phyloP scores from a whole-genome alignment of 2,888 invertebrate species.

The Morpho helenor region DNA sequence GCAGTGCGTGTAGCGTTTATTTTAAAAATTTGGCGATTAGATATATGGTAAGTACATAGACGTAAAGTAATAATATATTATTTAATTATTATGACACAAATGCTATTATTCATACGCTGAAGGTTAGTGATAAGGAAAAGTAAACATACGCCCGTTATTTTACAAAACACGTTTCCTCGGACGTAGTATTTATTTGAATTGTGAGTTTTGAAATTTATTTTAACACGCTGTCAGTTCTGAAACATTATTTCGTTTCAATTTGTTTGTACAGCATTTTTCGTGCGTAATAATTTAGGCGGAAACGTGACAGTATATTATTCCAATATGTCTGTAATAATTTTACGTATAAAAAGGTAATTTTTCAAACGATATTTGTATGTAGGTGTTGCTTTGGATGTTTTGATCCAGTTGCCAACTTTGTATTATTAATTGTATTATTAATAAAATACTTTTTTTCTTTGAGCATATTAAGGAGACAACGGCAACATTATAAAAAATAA shows the following conservation, averaged over 20 bases:
- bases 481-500: no score
- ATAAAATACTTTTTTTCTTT: no score
- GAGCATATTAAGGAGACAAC: background rate
- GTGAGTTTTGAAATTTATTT: constrained; percentile 8
- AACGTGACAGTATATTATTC: constrained; percentile 8
- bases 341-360: constrained; percentile 5
- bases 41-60: constrained; percentile 4
- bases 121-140: constrained; percentile 27
- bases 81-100: background rate
- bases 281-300: constrained; percentile 11
- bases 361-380: background rate
- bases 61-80: background rate
- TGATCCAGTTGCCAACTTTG: constrained; percentile 3
- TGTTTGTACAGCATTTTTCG: constrained; percentile 14
- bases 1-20: constrained; percentile 11
- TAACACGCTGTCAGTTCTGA: constrained; percentile 11
- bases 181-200: background rate
- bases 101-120: constrained; percentile 16
- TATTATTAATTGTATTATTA: background rate
- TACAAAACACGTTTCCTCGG: constrained; percentile 7
- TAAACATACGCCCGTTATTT: constrained; percentile 22
- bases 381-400: constrained; percentile 3
- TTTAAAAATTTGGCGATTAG: background rate
- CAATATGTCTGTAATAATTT: constrained; percentile 4
- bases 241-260: constrained; percentile 8